Evolutionary conservation across 92 coral and sea anemone genomes (phyloP), one percentile per base, ranked within the genome.

Genomic region (Metridium senile): DNA sequence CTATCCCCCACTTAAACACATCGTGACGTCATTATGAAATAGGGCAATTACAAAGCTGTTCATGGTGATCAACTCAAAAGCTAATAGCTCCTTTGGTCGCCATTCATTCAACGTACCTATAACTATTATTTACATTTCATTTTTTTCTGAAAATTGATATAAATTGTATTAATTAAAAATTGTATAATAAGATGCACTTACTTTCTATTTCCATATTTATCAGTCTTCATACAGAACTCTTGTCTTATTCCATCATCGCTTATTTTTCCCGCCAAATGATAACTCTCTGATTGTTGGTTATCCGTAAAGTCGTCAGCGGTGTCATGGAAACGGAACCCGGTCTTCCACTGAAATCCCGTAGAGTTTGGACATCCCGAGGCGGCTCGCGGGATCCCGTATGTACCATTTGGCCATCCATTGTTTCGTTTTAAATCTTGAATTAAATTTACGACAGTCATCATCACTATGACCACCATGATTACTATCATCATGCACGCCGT

Each of bases 281-380:
- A 89, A 47, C 89, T 80, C 66, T 89, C 89, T 20, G 99, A 95
- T 71, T 92, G 90, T 74, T 92, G 96, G 83, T 95, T 95, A 76
- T 95, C 99, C 53, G 97, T 89, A 34, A 97, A 94, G 65, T 95
- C 99, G 65, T 95, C 99, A 78, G 93, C 99, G 23, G 99, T 95
- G 86, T 95, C 99, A 82, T 95, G 97, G 87, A 95, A 95, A 62
- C 97, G 80, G 81, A 67, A 85, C 65, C 99, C 99, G 39, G 92
- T 84, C 84, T 86, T 81, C 99, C 99, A 95, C 19, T 81, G 52
- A 54, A 95, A 95, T 26, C 97, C 97, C 68, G 83, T 81, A 39
- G 86, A 78, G 25, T 67, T 70, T 39, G 99, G 99, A 78, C 99
- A 95, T 17, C 99, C 99, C 65, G 97, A 78, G 27, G 75, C 52